Percentiles rank a stretch among this genome's conserved stretches.
Conservation (phyloP, 2,797 vertebrate genomes). For the Xerus rutilus region DNA sequence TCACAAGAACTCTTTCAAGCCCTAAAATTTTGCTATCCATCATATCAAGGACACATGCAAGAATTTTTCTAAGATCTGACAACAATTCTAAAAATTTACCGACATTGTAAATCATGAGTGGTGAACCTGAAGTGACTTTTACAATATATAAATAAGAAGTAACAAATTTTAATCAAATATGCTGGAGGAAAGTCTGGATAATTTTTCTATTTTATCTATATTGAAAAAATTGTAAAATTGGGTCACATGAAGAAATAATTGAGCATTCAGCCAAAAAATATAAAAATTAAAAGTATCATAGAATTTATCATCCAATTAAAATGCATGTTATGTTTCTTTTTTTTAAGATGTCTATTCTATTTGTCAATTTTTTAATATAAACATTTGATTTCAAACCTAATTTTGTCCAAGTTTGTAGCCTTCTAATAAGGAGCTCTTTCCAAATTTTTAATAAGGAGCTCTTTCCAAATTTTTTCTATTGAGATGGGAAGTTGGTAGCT, state of each 20-base stretch:
- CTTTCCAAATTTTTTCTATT: background rate
- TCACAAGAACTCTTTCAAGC: background rate
- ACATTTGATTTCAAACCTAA: background rate
- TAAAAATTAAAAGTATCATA: background rate
- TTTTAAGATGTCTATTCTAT: background rate
- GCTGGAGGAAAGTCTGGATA: background rate
- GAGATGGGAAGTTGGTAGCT: background rate
- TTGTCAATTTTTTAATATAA: background rate
- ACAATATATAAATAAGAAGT: background rate
- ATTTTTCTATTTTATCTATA: background rate
- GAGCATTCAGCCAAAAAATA: background rate
- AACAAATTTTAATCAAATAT: slow-evolving; percentile 8
- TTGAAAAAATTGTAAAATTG: background rate
- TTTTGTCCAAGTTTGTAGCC: background rate
- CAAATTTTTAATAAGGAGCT: too few species aligned
- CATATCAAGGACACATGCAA: background rate
- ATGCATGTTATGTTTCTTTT: background rate
- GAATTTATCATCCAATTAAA: background rate
- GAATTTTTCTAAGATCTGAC: background rate
- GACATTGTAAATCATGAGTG: background rate
- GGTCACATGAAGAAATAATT: background rate
- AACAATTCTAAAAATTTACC: background rate
- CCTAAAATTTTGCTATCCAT: background rate
- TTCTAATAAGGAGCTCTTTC: background rate
- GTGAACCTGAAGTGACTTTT: background rate